phyloP scores from a whole-genome alignment of 2,113 vertebrate species.

The Sphaerodactylus townsendi region DNA sequence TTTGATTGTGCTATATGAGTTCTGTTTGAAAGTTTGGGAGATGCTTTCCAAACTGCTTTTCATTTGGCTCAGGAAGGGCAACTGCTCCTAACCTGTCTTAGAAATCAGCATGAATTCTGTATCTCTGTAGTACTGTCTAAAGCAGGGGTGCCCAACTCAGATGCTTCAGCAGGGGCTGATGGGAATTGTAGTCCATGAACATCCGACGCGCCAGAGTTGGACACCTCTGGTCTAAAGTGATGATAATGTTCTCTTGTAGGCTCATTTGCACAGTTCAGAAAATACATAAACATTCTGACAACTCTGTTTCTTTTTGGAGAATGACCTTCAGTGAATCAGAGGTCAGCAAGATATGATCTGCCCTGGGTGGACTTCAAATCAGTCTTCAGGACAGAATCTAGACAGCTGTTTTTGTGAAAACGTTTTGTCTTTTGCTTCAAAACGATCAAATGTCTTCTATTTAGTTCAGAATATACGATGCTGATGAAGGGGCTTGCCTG shows the following conservation, averaged over 20 bases:
- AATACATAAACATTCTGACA: not conserved
- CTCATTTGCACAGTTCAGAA: not conserved
- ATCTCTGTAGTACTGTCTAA: not conserved
- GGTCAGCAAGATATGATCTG: not conserved
- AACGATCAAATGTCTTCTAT: not conserved
- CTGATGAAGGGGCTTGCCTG: not conserved
- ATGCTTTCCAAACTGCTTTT: not conserved
- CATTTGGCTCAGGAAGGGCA: not conserved
- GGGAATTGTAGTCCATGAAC: too few relatives aligned
- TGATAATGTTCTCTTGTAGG: not conserved
- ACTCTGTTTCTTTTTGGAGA: constrained; percentile 7
- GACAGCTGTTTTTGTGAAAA: not conserved
- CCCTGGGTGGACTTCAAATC: not conserved
- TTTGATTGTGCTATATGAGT: not conserved
- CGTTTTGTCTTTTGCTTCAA: not conserved
- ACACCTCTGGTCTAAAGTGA: too few relatives aligned
- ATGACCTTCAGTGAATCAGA: constrained; percentile 9
- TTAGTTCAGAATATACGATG: not conserved
- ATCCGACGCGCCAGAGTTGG: too few relatives aligned
- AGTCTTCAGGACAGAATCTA: not conserved
- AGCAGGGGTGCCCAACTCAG: too few relatives aligned
- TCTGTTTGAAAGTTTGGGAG: not conserved
- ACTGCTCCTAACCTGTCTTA: not conserved
- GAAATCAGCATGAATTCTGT: not conserved
- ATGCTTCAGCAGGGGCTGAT: too few relatives aligned